A percentile compares a stretch with the other conserved stretches of the same genome.
These are phyloP conservation scores for Coenonympha glycerion DNA, from an alignment of 2,888 invertebrate genomes.

Conservation along the genomic window DNA sequence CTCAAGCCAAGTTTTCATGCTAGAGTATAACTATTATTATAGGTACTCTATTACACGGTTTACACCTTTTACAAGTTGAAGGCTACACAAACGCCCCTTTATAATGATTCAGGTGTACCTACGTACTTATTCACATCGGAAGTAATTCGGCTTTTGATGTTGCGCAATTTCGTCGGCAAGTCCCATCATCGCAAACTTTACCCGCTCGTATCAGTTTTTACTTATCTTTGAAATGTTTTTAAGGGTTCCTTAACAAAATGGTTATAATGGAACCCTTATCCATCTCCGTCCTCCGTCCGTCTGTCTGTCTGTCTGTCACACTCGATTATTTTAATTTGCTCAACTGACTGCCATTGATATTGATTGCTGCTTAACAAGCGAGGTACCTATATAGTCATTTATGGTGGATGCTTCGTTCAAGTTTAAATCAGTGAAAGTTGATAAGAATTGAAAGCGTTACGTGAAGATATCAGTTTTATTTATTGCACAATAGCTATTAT, in stretches of 20 bases:
- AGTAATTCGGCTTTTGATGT: constrained; percentile 6
- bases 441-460: constrained; percentile 57
- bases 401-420: constrained; percentile 27
- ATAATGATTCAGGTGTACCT: not conserved
- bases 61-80: too few species aligned
- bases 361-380: not conserved
- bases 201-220: not conserved
- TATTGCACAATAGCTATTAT: constrained; percentile 66
- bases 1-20: too few species aligned
- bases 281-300: too few species aligned
- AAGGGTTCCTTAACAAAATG: too few species aligned
- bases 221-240: too few species aligned
- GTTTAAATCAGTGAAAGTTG: constrained; percentile 63
- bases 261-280: too few species aligned
- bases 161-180: not conserved
- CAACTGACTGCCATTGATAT: too few species aligned
- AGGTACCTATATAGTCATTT: not conserved
- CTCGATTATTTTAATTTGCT: too few species aligned
- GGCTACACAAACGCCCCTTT: constrained; percentile 2
- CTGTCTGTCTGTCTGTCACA: too few species aligned
- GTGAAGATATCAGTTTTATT: constrained; percentile 70
- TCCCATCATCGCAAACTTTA: not conserved
- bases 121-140: not conserved
- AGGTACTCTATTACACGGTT: too few species aligned
- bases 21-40: too few species aligned